Base-by-base conservation (phyloP, 2,888 invertebrate species). In the Synanthedon tipuliformis region DNA sequence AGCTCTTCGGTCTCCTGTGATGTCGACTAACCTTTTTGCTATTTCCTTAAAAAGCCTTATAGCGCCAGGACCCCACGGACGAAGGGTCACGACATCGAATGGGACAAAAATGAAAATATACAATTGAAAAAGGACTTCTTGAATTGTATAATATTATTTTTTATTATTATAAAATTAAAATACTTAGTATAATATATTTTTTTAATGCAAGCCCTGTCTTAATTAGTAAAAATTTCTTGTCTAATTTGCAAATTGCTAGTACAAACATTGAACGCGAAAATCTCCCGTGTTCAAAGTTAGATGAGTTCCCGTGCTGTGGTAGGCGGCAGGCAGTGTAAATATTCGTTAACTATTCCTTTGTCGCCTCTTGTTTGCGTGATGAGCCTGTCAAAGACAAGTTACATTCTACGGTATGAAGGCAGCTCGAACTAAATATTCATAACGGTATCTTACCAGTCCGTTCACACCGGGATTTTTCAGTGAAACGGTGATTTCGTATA, bases 321-420 rank as follows among this genome's bases (percentile, higher is more conserved):
- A 45, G 45, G 7, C 13, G 49, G 49, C 23, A 16, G 15, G 62
- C 55, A 57, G 58, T 59, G 68, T 63, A 75, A 74, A 76, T 71
- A 74, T 78, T 77, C 75, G 73, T 78, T 76, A 81, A 80, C 79
- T 75, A 81, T 80, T 78, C 78, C 78, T 77, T 78, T 79, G 77
- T 76, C 68, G 62, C 65, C 57, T 65, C 62, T 64, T 66, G 70
- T 65, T 68, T 61, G 59, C 61, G 66, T 70, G 78, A 73, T 66
- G 69, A 71, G 68, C 65, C 59, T 71, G 69, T 68, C 73, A 71
- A 68, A 68, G 67, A 59, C 61, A 55, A 49, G 52, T 53, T 54
- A 59, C 55, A 56, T 57, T 64, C 55, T 65, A 55, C 58, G 60
- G 34, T 27, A 49, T 34, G 34, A 34, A 34, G 34, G 34, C 45